phyloP scores from a whole-genome alignment of 2,797 vertebrate species.

The Petrocephalus schoutedeni region DNA sequence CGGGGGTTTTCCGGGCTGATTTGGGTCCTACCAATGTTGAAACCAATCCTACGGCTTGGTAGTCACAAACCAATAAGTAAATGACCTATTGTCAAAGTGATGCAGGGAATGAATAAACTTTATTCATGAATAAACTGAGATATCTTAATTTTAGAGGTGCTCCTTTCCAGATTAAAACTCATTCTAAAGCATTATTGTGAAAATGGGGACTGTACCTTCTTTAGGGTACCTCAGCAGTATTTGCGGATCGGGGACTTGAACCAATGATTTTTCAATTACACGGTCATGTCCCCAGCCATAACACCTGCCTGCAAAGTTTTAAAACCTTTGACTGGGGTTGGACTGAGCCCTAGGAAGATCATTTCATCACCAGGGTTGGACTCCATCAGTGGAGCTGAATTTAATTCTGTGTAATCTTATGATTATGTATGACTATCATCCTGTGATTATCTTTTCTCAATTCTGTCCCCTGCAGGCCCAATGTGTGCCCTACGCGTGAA shows the following conservation, averaged over 20 bases:
- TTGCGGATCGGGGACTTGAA: too few species aligned
- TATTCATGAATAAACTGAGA: neutral
- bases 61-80: neutral
- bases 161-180: neutral
- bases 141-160: neutral
- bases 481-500: conserved; percentile 75
- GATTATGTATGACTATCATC: too few species aligned
- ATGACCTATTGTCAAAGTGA: too few species aligned
- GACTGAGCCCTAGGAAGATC: neutral
- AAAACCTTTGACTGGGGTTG: neutral
- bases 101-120: neutral
- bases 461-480: conserved; percentile 66
- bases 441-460: neutral
- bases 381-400: neutral
- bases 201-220: neutral
- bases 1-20: neutral
- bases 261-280: too few species aligned
- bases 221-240: too few species aligned
- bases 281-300: too few species aligned
- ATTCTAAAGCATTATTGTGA: neutral
- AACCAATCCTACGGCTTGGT: neutral
- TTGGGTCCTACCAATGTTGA: neutral
- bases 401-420: neutral
- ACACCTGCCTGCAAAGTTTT: neutral
- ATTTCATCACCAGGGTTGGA: neutral